Conservation (phyloP, 2,113 vertebrate genomes). For the Rhombomys opimus region DNA sequence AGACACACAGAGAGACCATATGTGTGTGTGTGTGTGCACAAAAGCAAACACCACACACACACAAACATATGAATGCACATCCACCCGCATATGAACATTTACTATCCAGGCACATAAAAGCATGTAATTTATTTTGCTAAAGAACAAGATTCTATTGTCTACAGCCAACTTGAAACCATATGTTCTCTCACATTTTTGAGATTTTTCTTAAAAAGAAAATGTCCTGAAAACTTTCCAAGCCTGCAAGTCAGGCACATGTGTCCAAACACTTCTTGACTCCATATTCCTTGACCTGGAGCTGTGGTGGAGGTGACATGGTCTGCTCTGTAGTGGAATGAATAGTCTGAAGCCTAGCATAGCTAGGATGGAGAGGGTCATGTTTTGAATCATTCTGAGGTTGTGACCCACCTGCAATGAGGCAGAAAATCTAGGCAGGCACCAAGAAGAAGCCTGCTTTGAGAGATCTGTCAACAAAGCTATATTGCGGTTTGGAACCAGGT, state of each 20-base stretch:
- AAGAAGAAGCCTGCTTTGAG: slow-evolving; percentile 77
- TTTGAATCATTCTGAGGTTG: slow-evolving; percentile 34
- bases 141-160: not conserved
- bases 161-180: not conserved
- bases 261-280: not conserved
- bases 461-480: slow-evolving; percentile 77
- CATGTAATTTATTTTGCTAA: slow-evolving; percentile 17
- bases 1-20: not conserved
- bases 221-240: slow-evolving; percentile 14
- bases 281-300: not conserved
- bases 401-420: slow-evolving; percentile 50
- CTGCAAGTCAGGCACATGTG: not conserved
- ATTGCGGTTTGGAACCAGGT: slow-evolving; percentile 71
- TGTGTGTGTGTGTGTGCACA: not conserved
- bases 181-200: not conserved
- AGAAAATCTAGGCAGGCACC: slow-evolving; percentile 79
- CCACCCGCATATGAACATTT: not conserved
- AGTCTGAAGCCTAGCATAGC: not conserved
- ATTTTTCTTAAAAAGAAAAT: slow-evolving; percentile 8
- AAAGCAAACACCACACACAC: not conserved
- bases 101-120: not conserved
- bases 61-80: not conserved
- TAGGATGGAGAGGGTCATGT: not conserved
- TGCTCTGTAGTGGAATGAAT: no score
- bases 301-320: not conserved